Percentiles rank a stretch among this genome's conserved stretches.
These are phyloP conservation scores for Aegotheles bennettii DNA, from an alignment of 2,113 vertebrate genomes.

Conservation along the genomic window DNA sequence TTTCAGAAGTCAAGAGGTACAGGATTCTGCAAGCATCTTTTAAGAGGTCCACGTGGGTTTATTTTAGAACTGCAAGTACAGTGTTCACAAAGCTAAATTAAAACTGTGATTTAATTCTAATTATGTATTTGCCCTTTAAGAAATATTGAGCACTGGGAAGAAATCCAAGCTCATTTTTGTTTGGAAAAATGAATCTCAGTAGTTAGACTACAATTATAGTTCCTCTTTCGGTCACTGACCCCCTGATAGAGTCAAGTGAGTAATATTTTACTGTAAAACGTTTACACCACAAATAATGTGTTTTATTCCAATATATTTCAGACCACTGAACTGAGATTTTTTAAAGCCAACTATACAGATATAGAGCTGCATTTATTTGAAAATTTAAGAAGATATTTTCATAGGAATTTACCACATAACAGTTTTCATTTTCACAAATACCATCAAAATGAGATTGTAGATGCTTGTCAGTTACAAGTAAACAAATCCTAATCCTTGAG, in stretches of 20 bases:
- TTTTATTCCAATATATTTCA: conserved; percentile 1
- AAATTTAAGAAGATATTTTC: not conserved
- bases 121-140: not conserved
- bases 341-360: not conserved
- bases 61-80: not conserved
- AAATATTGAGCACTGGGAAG: not conserved
- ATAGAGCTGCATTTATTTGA: not conserved
- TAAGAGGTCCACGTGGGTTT: not conserved
- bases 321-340: not conserved
- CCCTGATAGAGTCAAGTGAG: not conserved
- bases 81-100: not conserved
- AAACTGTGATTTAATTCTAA: not conserved
- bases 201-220: not conserved
- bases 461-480: not conserved
- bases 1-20: conserved; percentile 38
- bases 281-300: not conserved
- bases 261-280: not conserved
- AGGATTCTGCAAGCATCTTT: not conserved
- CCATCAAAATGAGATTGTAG: not conserved
- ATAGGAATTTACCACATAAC: not conserved
- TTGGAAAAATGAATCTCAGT: not conserved
- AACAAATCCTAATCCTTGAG: conserved; percentile 39
- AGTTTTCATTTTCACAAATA: not conserved
- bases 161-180: not conserved
- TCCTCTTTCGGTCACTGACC: not conserved